phyloP scores from a whole-genome alignment of 2,113 vertebrate species.

The Spheniscus mendiculus region DNA sequence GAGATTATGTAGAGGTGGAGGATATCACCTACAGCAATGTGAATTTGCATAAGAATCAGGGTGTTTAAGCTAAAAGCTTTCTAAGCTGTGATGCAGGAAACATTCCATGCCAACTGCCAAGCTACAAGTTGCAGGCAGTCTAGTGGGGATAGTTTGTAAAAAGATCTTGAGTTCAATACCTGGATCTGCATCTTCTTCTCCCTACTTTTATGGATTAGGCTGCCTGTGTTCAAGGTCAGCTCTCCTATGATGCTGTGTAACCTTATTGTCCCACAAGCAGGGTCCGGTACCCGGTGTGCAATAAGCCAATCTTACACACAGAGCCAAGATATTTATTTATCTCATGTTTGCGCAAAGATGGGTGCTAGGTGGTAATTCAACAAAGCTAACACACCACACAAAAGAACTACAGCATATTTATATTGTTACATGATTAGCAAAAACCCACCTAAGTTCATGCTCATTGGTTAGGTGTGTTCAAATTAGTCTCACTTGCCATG shows the following conservation, averaged over 20 bases:
- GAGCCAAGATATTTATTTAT: no score
- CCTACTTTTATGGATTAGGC: accelerated
- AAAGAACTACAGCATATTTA: no score
- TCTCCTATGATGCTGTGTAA: neutral
- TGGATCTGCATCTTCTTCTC: neutral
- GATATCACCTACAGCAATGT: neutral
- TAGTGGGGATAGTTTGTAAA: neutral
- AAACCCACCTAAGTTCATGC: no score
- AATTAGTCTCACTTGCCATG: no score
- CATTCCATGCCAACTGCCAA: neutral
- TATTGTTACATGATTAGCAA: no score
- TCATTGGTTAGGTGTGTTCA: no score
- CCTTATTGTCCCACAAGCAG: neutral
- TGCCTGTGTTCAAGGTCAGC: neutral
- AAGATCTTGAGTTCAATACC: neutral
- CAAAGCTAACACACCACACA: no score
- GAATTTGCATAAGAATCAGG: neutral
- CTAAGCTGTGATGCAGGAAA: neutral
- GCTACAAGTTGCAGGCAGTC: neutral
- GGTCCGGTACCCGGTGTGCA: no score
- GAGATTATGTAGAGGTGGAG: neutral
- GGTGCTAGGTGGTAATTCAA: no score
- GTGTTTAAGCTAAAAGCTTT: neutral
- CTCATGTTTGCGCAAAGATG: no score
- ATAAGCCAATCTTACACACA: no score